phyloP scores from a whole-genome alignment of 2,888 invertebrate species.

The Pasiphila rectangulata region DNA sequence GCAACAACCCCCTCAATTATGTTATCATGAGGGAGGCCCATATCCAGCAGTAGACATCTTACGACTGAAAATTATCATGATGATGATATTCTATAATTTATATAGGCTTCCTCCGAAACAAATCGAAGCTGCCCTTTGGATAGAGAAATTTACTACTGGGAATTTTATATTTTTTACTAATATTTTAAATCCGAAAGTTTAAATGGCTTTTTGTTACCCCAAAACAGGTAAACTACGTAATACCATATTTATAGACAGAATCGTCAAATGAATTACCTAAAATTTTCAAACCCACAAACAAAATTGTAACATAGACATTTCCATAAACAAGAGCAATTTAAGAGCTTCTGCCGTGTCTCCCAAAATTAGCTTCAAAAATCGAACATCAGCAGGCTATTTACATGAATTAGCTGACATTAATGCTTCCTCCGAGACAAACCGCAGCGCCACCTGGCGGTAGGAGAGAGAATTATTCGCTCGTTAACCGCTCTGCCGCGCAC shows the following conservation, averaged over 20 bases:
- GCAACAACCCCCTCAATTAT: too few species aligned
- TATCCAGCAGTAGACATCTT: too few species aligned
- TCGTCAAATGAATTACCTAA: background rate
- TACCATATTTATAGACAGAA: background rate
- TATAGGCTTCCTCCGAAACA: too few species aligned
- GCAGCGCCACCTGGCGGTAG: constrained; percentile 66
- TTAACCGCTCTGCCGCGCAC: constrained; percentile 68
- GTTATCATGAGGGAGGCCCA: too few species aligned
- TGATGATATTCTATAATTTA: too few species aligned
- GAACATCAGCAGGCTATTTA: constrained; percentile 63
- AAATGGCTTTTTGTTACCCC: too few species aligned
- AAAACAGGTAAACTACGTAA: too few species aligned
- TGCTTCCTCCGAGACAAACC: constrained; percentile 72
- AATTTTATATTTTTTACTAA: too few species aligned
- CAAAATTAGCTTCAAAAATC: constrained; percentile 48
- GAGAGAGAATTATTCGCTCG: constrained; percentile 70
- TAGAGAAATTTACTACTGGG: too few species aligned
- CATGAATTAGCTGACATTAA: constrained; percentile 78
- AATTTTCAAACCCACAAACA: background rate
- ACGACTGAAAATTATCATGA: too few species aligned
- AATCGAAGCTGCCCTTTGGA: too few species aligned
- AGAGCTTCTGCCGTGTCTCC: constrained; percentile 14
- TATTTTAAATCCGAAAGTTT: too few species aligned
- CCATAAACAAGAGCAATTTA: constrained; percentile 13
- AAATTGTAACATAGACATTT: background rate